A percentile compares a stretch with the other conserved stretches of the same genome.
Evolutionary conservation across 2,113 vertebrate genomes (phyloP).

Genomic region (Oryzias woworae): DNA sequence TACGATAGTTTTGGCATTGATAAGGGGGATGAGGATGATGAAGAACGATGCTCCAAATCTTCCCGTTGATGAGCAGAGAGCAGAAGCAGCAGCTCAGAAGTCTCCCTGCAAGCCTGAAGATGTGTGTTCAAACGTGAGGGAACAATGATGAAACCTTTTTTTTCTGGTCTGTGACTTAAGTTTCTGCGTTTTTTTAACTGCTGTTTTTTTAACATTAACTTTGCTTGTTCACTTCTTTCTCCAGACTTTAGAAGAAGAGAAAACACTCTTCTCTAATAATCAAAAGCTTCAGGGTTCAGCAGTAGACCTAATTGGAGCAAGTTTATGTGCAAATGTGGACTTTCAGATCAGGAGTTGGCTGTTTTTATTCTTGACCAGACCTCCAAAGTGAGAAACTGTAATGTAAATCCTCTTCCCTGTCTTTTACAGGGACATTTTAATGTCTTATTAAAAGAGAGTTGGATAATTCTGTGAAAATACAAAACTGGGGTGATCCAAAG

Average conservation of each 20-base stretch:
- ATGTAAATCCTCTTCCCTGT: background rate
- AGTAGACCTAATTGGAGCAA: background rate
- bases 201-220: too few relatives aligned
- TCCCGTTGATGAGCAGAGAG: too few relatives aligned
- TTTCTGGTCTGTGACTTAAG: too few relatives aligned
- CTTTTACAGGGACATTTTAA: background rate
- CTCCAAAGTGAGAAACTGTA: too few relatives aligned
- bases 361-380: background rate
- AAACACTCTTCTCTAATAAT: background rate
- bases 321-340: background rate
- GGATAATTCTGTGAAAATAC: background rate
- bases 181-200: too few relatives aligned
- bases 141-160: too few relatives aligned
- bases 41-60: too few relatives aligned
- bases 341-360: background rate
- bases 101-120: too few relatives aligned
- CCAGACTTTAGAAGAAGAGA: background rate
- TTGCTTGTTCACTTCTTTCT: background rate
- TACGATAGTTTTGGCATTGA: too few relatives aligned
- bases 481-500: constrained; percentile 8
- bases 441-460: background rate
- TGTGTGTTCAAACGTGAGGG: too few relatives aligned
- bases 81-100: too few relatives aligned
- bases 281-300: background rate
- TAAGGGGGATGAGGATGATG: too few relatives aligned